Evolutionary conservation across 2,888 invertebrate species (phyloP).

Genomic region (Branchipolynoe longqiensis): DNA sequence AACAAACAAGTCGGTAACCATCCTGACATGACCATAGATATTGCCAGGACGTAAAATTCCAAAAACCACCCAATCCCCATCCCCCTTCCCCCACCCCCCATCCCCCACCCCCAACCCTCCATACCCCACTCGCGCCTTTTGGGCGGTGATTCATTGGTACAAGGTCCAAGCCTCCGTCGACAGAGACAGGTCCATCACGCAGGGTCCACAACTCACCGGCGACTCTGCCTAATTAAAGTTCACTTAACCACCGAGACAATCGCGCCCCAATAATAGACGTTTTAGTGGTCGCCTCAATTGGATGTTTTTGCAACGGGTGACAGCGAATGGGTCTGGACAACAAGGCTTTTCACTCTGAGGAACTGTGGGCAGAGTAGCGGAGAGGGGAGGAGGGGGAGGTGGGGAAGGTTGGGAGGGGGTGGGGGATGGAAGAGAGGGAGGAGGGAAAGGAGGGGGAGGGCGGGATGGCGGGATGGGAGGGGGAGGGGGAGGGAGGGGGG

Average conservation of each 20-base stretch:
- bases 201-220: not conserved
- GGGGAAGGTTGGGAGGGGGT: too few relatives aligned
- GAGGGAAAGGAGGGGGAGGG: not conserved
- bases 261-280: conserved; percentile 43
- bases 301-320: conserved; percentile 36
- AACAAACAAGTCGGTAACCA: too few relatives aligned
- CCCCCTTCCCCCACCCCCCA: not conserved
- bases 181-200: not conserved
- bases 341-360: conserved; percentile 38
- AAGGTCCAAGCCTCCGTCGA: not conserved
- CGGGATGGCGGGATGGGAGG: not conserved
- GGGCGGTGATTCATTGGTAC: not conserved
- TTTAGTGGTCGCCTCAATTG: conserved; percentile 43
- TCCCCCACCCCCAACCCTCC: not conserved
- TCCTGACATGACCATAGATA: too few relatives aligned
- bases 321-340: not conserved
- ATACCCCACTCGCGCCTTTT: too few relatives aligned
- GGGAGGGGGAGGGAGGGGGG: not conserved
- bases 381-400: not conserved
- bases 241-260: conserved; percentile 41
- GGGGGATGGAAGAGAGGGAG: too few relatives aligned
- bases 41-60: too few relatives aligned
- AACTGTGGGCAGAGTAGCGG: not conserved
- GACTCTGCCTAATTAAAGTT: conserved; percentile 26
- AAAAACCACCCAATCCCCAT: not conserved